Evolutionary conservation across 2,113 vertebrate genomes (phyloP).

Genomic region (Callospermophilus lateralis): DNA sequence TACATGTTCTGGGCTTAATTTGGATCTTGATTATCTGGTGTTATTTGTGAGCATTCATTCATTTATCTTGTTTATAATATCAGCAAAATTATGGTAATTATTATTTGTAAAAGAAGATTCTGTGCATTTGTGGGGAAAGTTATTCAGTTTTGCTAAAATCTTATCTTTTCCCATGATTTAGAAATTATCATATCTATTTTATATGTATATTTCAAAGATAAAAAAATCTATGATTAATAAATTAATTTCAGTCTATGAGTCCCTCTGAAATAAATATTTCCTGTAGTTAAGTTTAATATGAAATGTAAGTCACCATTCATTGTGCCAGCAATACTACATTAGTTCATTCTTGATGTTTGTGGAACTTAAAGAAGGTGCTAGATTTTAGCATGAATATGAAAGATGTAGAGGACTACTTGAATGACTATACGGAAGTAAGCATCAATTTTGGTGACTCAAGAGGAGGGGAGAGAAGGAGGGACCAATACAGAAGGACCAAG

Average conservation of each 20-base stretch:
- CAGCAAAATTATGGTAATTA: background rate
- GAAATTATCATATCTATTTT: background rate
- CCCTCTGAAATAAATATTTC: background rate
- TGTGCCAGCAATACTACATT: background rate
- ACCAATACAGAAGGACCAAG: background rate
- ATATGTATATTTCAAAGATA: background rate
- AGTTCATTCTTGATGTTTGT: background rate
- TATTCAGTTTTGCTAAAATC: background rate
- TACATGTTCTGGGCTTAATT: background rate
- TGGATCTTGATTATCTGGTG: background rate
- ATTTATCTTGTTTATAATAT: background rate
- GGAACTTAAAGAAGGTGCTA: background rate
- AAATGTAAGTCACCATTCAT: background rate
- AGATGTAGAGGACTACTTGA: background rate
- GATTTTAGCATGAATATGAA: background rate
- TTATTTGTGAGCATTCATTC: background rate
- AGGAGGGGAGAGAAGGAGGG: background rate
- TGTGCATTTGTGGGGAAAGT: background rate
- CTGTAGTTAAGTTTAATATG: background rate
- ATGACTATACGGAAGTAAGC: background rate
- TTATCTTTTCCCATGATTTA: background rate
- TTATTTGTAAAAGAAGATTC: background rate
- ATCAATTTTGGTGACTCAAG: background rate
- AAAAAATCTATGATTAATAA: background rate
- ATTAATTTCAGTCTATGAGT: background rate